These are phyloP conservation scores for Pogonocichla stellata DNA, from an alignment of 2,113 vertebrate species.

Conservation along the genomic window DNA sequence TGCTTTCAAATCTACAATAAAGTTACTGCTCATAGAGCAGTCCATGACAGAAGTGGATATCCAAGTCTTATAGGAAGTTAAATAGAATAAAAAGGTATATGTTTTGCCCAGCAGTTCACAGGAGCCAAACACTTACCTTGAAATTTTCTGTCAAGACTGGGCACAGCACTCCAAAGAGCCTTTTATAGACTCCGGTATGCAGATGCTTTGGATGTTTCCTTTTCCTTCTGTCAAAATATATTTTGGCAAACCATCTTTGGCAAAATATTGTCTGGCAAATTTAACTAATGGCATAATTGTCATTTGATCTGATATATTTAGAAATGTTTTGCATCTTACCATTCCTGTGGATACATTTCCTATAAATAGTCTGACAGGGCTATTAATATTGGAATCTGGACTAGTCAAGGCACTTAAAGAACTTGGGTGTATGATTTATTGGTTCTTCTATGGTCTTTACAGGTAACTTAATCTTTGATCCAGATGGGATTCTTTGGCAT, in stretches of 20 bases:
- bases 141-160: slow-evolving; percentile 45
- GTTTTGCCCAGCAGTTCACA: neutral
- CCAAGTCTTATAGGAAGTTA: neutral
- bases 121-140: slow-evolving; percentile 40
- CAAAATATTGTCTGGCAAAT: slow-evolving; percentile 46
- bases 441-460: neutral
- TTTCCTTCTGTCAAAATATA: slow-evolving; percentile 39
- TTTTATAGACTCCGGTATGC: slow-evolving; percentile 53
- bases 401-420: neutral
- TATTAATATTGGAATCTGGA: slow-evolving; percentile 23
- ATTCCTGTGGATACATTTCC: neutral
- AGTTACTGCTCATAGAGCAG: neutral
- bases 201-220: slow-evolving; percentile 39
- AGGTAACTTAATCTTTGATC: neutral
- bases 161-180: slow-evolving; percentile 36
- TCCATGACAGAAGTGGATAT: neutral
- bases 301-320: slow-evolving; percentile 56
- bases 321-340: slow-evolving; percentile 32
- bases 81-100: neutral
- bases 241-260: slow-evolving; percentile 44
- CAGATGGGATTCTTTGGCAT: neutral
- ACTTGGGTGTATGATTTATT: neutral
- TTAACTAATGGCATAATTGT: slow-evolving; percentile 45
- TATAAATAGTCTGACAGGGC: slow-evolving; percentile 36
- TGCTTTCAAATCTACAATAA: neutral